A percentile compares a stretch with the other conserved stretches of the same genome.
Conservation (phyloP, 2,797 vertebrate genomes). For the Microchirus variegatus region DNA sequence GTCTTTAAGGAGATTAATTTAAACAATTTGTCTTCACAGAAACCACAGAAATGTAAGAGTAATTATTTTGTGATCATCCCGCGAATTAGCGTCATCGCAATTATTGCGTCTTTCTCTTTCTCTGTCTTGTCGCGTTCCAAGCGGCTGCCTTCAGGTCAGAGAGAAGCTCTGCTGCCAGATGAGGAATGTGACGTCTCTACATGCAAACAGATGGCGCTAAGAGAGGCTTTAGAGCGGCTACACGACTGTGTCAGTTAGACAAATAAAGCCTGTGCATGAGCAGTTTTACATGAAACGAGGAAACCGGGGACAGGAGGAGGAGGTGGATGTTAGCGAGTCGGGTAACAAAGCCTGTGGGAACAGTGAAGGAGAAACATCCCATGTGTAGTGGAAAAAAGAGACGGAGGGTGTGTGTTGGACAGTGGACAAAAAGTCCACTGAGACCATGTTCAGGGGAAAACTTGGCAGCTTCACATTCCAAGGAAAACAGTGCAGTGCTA, state of each 20-base stretch:
- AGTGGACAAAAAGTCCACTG: conserved; percentile 5
- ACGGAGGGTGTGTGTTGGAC: conserved; percentile 25
- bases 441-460: conserved; percentile 10
- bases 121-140: neutral
- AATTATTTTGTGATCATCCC: conserved; percentile 27
- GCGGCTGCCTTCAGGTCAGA: conserved; percentile 14
- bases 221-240: conserved; percentile 21
- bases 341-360: conserved; percentile 54
- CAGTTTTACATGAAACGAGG: conserved; percentile 64
- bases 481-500: conserved; percentile 28
- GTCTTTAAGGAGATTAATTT: conserved; percentile 22
- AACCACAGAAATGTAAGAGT: conserved; percentile 13
- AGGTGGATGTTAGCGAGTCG: conserved; percentile 38
- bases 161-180: conserved; percentile 36
- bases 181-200: conserved; percentile 50
- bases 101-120: conserved; percentile 17
- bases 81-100: conserved; percentile 29
- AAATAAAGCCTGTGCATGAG: conserved; percentile 57
- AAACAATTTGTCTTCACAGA: neutral
- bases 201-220: conserved; percentile 45
- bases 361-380: conserved; percentile 19
- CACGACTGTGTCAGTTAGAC: conserved; percentile 45
- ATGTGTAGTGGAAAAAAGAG: conserved; percentile 21
- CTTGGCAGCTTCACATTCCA: conserved; percentile 20
- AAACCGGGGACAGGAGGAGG: conserved; percentile 57